Evolutionary conservation across 23 tunicate species (phyloP).

Genomic region (Halocynthia roretzi): DNA sequence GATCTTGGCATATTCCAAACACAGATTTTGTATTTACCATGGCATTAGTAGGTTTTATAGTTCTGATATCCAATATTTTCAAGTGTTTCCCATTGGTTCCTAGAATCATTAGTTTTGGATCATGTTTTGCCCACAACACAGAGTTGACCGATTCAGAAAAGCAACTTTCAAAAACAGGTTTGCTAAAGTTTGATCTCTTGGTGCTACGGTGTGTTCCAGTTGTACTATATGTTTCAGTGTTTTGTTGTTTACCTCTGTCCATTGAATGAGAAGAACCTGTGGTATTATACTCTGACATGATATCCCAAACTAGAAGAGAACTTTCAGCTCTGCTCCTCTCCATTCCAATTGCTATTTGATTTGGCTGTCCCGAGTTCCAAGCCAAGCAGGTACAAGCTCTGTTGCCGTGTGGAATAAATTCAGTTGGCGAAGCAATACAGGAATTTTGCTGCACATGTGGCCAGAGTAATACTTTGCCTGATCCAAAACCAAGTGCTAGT

Average conservation of each 20-base stretch:
- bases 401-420: conserved; percentile 29
- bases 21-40: conserved; percentile 16
- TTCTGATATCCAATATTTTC: conserved; percentile 47
- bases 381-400: conserved; percentile 43
- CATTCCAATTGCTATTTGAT: conserved; percentile 45
- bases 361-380: conserved; percentile 42
- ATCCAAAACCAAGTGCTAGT: conserved; percentile 10
- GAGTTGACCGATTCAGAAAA: conserved; percentile 52
- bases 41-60: background rate
- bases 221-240: too few species aligned
- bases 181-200: background rate
- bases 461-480: conserved; percentile 15
- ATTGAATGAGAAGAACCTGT: too few species aligned
- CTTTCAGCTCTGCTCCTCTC: conserved; percentile 38
- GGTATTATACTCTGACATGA: conserved; percentile 7
- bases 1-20: conserved; percentile 68
- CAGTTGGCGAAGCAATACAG: background rate
- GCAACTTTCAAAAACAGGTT: conserved; percentile 22
- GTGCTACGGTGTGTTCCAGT: background rate
- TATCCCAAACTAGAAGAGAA: conserved; percentile 36
- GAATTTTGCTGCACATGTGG: background rate
- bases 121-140: conserved; percentile 27
- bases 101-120: conserved; percentile 23
- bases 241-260: background rate
- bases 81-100: conserved; percentile 41